phyloP scores from a whole-genome alignment of 2,113 vertebrate genomes.

The Thomomys bottae region DNA sequence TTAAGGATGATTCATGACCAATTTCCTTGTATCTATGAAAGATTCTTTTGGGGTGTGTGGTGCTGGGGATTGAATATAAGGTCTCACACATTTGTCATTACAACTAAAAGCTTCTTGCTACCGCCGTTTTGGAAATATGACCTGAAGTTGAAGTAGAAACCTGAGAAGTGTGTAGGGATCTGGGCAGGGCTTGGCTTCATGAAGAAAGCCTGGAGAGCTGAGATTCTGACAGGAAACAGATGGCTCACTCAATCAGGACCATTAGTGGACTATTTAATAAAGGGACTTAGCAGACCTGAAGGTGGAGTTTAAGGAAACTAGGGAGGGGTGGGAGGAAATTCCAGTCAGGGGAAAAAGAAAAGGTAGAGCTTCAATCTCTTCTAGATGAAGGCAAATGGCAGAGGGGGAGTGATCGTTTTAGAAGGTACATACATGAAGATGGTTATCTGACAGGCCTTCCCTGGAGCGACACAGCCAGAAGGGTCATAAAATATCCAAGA shows the following conservation, averaged over 20 bases:
- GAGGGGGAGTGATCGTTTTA: not conserved
- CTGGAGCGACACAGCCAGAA: not conserved
- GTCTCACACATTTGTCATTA: not conserved
- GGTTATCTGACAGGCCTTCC: not conserved
- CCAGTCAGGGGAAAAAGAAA: not conserved
- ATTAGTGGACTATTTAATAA: not conserved
- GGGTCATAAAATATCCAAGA: not conserved
- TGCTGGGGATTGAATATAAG: not conserved
- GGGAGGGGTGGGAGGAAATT: not conserved
- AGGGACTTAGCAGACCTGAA: not conserved
- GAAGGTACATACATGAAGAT: not conserved
- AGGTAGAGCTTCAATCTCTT: not conserved
- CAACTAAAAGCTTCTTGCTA: not conserved
- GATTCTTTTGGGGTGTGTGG: not conserved
- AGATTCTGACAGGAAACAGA: not conserved
- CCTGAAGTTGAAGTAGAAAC: not conserved
- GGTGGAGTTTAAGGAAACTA: not conserved
- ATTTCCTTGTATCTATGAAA: not conserved
- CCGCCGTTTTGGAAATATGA: not conserved
- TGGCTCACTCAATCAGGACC: not conserved
- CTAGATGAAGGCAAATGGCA: not conserved
- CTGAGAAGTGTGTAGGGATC: not conserved
- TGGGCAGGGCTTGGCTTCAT: not conserved
- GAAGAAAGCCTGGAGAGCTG: not conserved
- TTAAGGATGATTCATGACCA: not conserved